A percentile compares a stretch with the other conserved stretches of the same genome.
phyloP scores from a whole-genome alignment of 35 echinoderm and acorn worm species.

The Hemicentrotus pulcherrimus region DNA sequence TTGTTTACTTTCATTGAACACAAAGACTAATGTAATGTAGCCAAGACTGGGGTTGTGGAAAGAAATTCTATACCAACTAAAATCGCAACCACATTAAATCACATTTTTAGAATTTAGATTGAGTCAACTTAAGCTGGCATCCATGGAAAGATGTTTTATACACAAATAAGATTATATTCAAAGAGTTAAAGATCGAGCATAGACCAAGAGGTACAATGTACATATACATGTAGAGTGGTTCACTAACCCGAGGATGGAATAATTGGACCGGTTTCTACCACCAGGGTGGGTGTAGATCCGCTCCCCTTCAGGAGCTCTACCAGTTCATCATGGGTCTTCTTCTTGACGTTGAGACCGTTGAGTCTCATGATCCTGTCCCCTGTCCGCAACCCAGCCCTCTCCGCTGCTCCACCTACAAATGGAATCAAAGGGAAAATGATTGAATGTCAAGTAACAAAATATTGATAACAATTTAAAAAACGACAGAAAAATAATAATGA shows the following conservation, averaged over 20 bases:
- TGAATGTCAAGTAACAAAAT: not conserved
- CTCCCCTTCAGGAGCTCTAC: slow-evolving; percentile 81
- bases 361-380: slow-evolving; percentile 92
- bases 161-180: too few relatives aligned
- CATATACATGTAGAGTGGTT: not conserved
- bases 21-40: too few relatives aligned
- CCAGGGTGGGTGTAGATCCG: slow-evolving; percentile 78
- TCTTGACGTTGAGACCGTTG: slow-evolving; percentile 81
- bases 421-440: not conserved
- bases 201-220: not conserved
- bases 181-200: too few relatives aligned
- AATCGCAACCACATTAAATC: too few relatives aligned
- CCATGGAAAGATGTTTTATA: too few relatives aligned
- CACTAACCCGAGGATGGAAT: slow-evolving; percentile 66
- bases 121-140: too few relatives aligned
- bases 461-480: too few relatives aligned
- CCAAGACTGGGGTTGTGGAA: too few relatives aligned
- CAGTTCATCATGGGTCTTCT: slow-evolving; percentile 85
- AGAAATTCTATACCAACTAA: too few relatives aligned
- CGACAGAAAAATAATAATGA: too few relatives aligned
- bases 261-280: slow-evolving; percentile 82
- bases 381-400: slow-evolving; percentile 72
- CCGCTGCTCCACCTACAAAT: slow-evolving; percentile 79
- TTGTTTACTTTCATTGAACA: too few relatives aligned
- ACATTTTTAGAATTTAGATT: too few relatives aligned